Percentiles rank a stretch among this genome's conserved stretches.
Evolutionary conservation across 2,113 vertebrate genomes (phyloP).

Genomic region (Sakesphorus luctuosus): DNA sequence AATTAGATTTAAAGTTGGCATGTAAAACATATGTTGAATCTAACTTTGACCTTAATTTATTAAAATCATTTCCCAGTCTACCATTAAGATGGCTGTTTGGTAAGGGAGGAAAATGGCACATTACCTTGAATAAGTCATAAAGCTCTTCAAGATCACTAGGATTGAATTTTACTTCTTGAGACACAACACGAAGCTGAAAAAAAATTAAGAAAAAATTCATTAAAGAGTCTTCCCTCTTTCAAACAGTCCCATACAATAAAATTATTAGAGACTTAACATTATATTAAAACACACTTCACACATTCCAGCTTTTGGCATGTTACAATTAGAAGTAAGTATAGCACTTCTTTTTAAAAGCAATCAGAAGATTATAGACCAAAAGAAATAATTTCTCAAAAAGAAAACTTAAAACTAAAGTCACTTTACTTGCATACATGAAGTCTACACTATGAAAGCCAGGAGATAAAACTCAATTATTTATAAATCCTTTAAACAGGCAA

Average conservation of each 20-base stretch:
- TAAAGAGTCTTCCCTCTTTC: not conserved
- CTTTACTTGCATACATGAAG: not conserved
- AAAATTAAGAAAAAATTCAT: conserved; percentile 23
- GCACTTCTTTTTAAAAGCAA: not conserved
- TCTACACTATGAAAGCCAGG: not conserved
- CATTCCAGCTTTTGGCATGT: not conserved
- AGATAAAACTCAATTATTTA: not conserved
- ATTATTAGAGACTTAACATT: not conserved
- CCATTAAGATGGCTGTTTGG: not conserved
- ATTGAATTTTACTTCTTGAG: conserved; percentile 89
- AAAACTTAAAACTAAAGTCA: not conserved
- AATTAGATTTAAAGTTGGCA: not conserved
- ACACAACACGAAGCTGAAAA: conserved; percentile 91
- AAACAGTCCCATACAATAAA: not conserved
- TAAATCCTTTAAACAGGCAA: not conserved
- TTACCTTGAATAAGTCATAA: conserved; percentile 94
- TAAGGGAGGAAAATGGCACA: not conserved
- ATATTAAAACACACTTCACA: not conserved
- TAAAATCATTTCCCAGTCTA: conserved; percentile 2
- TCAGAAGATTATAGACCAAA: not conserved
- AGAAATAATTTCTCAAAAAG: not conserved
- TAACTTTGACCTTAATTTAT: not conserved
- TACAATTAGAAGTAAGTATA: not conserved
- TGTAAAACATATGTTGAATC: not conserved
- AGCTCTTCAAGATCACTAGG: conserved; percentile 88